These are phyloP conservation scores for Zhuqinia jingwanae DNA, from an alignment of 2,888 invertebrate genomes.

Conservation along the genomic window DNA sequence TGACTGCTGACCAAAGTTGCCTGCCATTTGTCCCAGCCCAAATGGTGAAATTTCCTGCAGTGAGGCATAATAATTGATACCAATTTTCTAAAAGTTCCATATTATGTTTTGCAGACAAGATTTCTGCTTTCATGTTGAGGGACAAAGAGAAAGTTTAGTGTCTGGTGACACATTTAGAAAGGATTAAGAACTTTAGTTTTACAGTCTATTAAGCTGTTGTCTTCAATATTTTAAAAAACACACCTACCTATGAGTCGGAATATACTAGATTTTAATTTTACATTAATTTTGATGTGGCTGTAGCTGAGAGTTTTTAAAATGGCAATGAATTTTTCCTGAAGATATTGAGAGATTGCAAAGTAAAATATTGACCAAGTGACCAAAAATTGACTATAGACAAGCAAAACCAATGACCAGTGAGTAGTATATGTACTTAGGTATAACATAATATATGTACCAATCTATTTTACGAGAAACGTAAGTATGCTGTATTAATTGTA, in stretches of 20 bases:
- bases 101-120: background rate
- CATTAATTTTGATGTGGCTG: constrained; percentile 27
- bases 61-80: constrained; percentile 60
- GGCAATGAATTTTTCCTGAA: too few relatives aligned
- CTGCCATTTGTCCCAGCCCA: constrained; percentile 76
- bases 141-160: background rate
- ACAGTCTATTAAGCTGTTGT: background rate
- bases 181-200: background rate
- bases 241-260: constrained; percentile 69
- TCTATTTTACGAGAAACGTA: too few relatives aligned
- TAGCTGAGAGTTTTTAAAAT: background rate
- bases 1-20: constrained; percentile 74
- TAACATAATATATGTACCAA: too few relatives aligned
- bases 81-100: constrained; percentile 50
- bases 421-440: too few relatives aligned
- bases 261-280: constrained; percentile 24
- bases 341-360: too few relatives aligned
- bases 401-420: too few relatives aligned
- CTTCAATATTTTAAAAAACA: background rate
- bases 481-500: too few relatives aligned
- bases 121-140: background rate
- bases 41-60: constrained; percentile 78
- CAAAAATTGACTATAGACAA: too few relatives aligned
- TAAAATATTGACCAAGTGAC: too few relatives aligned
- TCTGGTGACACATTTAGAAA: background rate